Base-by-base conservation (phyloP, 2,113 vertebrate species). In the Delphinapterus leucas region DNA sequence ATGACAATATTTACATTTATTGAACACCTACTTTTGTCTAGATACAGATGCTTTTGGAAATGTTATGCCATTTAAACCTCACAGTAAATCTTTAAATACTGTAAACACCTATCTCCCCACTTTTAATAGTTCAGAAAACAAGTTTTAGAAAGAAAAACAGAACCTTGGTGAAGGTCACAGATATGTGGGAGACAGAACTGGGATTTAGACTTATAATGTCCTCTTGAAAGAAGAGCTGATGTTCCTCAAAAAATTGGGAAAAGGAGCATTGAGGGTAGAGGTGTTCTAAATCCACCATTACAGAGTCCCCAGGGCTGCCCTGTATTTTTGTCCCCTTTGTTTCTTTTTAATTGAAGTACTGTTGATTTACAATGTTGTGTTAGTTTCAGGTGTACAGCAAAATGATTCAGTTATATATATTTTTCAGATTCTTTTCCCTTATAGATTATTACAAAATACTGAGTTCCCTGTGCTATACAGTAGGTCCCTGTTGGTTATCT, bases 231-330 rank as follows among this genome's bases (percentile, higher is more conserved):
- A 81, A 74, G 36, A 76, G 1, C 26, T 70, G 5, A 20, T 33
- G 4, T 38, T 73, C 53, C 25, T 74, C 15, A 58, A 58, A 86
- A 60, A 8, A 60, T 7, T 1, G 12, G 5, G 6, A 7, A 7
- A 31, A 65, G 67, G 41, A 31, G 7, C 26, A 79, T 47, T 71
- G 4, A 6, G 7, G 15, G 53, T n/a, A 61, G n/a, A 82, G 7
- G 8, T 15, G 4, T 5, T 26, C 23, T 17, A 33, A 84, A 31
- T 61, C 33, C 3, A 12, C 1, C 38, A 3, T 47, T 11, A 31
- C 6, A 3, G 8, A 13, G 14, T 3, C 1, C 17, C 23, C 4
- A 15, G 18, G 0, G 41, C 2, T 33, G 13, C 5, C 63, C 36
- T 74, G 10, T 49, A 33, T 44, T 41, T 26, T 49, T 63, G 17